phyloP scores from a whole-genome alignment of 2,888 invertebrate genomes.

The Metalampra italica region DNA sequence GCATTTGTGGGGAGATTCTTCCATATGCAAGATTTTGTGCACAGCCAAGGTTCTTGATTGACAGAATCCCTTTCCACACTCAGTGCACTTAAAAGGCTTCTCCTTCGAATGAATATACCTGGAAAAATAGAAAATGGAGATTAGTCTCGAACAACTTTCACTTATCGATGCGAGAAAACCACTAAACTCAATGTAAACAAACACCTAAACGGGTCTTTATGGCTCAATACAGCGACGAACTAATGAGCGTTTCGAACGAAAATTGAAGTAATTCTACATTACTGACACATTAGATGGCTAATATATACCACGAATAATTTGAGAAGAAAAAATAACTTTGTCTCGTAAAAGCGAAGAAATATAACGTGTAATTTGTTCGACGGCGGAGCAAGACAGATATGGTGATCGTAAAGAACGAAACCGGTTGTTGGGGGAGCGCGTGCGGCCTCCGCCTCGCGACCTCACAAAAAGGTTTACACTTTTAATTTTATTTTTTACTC shows the following conservation, averaged over 20 bases:
- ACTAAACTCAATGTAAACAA: constrained; percentile 40
- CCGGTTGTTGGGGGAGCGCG: constrained; percentile 69
- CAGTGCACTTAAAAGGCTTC: constrained; percentile 97
- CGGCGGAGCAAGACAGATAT: constrained; percentile 73
- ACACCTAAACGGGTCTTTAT: constrained; percentile 36
- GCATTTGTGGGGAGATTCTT: constrained; percentile 96
- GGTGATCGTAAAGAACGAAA: constrained; percentile 74
- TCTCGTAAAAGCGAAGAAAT: constrained; percentile 77
- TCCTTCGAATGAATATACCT: constrained; percentile 99
- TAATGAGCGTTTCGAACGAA: constrained; percentile 47
- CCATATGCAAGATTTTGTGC: constrained; percentile 95
- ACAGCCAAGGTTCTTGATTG: constrained; percentile 97
- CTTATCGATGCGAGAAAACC: constrained; percentile 30
- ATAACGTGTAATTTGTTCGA: constrained; percentile 76
- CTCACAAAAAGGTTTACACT: constrained; percentile 76
- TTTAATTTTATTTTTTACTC: constrained; percentile 58
- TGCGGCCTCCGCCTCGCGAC: constrained; percentile 66
- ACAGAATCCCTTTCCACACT: constrained; percentile 99
- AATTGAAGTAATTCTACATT: constrained; percentile 52
- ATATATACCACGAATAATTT: constrained; percentile 51
- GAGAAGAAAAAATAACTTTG: constrained; percentile 53
- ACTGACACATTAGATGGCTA: constrained; percentile 57
- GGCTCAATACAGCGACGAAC: constrained; percentile 42
- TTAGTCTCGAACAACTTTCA: constrained; percentile 43
- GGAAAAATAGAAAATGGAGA: constrained; percentile 49